Base-by-base conservation (phyloP, 2,888 invertebrate genomes). In the Orthosia incerta region DNA sequence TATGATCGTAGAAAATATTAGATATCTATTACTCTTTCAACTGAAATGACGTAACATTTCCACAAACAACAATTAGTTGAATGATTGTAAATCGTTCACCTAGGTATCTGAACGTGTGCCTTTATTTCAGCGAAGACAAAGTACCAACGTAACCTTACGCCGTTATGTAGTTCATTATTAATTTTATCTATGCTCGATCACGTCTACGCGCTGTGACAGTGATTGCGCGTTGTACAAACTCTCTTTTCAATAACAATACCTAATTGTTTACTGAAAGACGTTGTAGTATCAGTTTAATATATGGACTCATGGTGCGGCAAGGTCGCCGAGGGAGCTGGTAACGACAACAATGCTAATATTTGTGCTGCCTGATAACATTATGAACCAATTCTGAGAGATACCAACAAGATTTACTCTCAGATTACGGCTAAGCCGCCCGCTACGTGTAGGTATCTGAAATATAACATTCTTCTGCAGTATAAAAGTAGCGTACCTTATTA, bases 321-420 rank as follows among this genome's bases (percentile, higher is more conserved):
- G 95, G 95, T 91, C 94, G 91, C 74, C 80, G 84, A 86, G 84
- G 91, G 84, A 92, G 93, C 93, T 91, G 89, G 91, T 92, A 93
- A 93, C 93, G 93, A 92, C 92, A 91, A 91, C 91, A 90, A 79
- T 83, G 92, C 92, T 90, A 96, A 96, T 95, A 95, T 96, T 95
- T 95, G 93, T 91, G 87, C 86, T 88, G 76, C 72, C 91, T 92
- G 95, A 96, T 96, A 96, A 95, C 94, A 94, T 93, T 95, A 92
- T 94, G 93, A 93, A 95, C 95, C 94, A 94, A 95, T 95, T 95
- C 91, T 90, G 90, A 90, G 91, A 91, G 94, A 93, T 94, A 95
- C 89, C 91, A 91, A 91, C 92, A 91, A 95, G 94, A 95, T 96
- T 96, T 96, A 91, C 93, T 93, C 92, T 94, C 74, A 94, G 96